Evolutionary conservation across 2,113 vertebrate genomes (phyloP).

Genomic region (Chamaetylas fuelleborni): DNA sequence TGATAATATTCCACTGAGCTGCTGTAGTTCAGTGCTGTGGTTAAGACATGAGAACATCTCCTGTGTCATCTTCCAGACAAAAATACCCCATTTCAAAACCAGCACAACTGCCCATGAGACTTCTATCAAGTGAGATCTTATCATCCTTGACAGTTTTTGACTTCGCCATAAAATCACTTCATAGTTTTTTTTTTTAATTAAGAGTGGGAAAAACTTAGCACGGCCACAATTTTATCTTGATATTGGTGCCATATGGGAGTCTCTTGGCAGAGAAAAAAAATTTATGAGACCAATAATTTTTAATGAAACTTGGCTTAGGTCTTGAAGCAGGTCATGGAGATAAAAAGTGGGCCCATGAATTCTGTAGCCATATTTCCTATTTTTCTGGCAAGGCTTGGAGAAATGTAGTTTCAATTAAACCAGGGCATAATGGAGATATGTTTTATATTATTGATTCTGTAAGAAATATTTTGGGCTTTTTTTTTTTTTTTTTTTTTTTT

Average conservation of each 20-base stretch:
- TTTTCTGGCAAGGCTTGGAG: conserved; percentile 55
- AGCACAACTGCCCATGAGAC: not conserved
- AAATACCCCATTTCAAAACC: not conserved
- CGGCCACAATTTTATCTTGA: not conserved
- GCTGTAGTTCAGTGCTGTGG: not conserved
- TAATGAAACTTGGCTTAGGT: conserved; percentile 76
- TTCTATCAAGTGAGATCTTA: not conserved
- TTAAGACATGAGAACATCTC: not conserved
- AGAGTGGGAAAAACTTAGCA: not conserved
- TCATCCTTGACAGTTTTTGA: not conserved
- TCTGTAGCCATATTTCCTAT: conserved; percentile 36
- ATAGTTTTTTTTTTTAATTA: not conserved
- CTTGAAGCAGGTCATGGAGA: conserved; percentile 65
- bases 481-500: not conserved
- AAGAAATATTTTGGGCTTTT: conserved; percentile 8
- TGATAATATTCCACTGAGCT: not conserved
- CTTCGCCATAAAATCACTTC: not conserved
- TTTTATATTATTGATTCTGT: conserved; percentile 68
- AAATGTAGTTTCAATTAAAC: conserved; percentile 61
- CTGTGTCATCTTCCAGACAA: not conserved
- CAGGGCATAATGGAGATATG: conserved; percentile 56
- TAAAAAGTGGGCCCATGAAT: conserved; percentile 37
- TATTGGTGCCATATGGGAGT: conserved; percentile 71
- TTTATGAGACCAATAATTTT: conserved; percentile 78
- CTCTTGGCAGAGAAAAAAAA: conserved; percentile 43